Evolutionary conservation across 92 coral and sea anemone genomes (phyloP).

Genomic region (Pocillopora grandis): DNA sequence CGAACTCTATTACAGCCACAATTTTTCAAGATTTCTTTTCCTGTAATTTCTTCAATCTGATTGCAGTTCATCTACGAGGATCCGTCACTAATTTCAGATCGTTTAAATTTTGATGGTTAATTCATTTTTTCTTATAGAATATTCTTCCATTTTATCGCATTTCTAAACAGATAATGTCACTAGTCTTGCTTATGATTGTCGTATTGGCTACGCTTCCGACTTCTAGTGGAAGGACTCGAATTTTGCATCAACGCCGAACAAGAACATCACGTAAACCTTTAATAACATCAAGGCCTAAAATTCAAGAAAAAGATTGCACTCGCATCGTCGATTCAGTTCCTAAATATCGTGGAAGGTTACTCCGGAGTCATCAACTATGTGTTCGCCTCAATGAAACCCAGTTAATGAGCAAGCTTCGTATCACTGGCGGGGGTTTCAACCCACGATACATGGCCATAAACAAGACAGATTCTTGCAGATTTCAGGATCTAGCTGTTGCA

Average conservation of each 20-base stretch:
- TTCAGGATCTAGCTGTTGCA: slow-evolving; percentile 27
- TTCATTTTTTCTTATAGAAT: no score
- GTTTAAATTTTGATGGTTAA: no score
- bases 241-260: not conserved
- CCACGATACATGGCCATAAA: slow-evolving; percentile 46
- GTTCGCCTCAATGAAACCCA: slow-evolving; percentile 26
- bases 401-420: slow-evolving; percentile 15
- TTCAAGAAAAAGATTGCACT: not conserved
- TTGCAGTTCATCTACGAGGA: no score
- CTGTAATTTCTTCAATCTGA: no score
- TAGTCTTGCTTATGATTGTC: no score
- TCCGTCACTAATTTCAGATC: no score
- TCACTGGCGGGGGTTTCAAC: slow-evolving; percentile 33
- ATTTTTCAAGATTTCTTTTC: no score
- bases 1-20: no score
- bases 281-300: no score
- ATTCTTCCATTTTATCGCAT: no score
- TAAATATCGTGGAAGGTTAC: not conserved
- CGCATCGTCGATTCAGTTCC: not conserved
- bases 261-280: not conserved
- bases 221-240: not conserved
- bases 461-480: slow-evolving; percentile 26
- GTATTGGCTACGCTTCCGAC: no score
- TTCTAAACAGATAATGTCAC: no score
- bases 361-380: not conserved